Evolutionary conservation across 2,113 vertebrate genomes (phyloP).

Genomic region (Mobula hypostoma): DNA sequence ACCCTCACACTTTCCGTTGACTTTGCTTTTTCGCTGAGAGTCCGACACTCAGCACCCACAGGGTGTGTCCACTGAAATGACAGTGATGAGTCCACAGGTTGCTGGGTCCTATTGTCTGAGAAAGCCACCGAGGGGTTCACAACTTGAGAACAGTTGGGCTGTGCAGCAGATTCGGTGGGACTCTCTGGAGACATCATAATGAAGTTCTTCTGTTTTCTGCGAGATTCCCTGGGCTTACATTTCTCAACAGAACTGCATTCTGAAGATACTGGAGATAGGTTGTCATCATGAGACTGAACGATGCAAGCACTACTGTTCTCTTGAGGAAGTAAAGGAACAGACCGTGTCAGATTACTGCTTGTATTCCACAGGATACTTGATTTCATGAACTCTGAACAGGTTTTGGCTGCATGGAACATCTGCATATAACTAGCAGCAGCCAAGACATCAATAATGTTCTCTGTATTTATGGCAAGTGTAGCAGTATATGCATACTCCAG

Average conservation of each 20-base stretch:
- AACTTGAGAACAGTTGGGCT: slow-evolving; percentile 84
- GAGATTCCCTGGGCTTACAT: slow-evolving; percentile 83
- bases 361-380: slow-evolving; percentile 95
- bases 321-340: slow-evolving; percentile 73
- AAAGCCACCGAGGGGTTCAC: slow-evolving; percentile 83
- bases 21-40: slow-evolving; percentile 85
- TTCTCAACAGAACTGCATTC: slow-evolving; percentile 93
- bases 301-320: slow-evolving; percentile 77
- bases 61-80: slow-evolving; percentile 97
- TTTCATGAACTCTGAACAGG: slow-evolving; percentile 98
- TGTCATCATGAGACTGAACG: slow-evolving; percentile 81
- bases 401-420: slow-evolving; percentile 96
- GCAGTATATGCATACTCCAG: slow-evolving; percentile 96
- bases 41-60: slow-evolving; percentile 85
- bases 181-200: slow-evolving; percentile 85
- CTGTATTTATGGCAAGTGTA: slow-evolving; percentile 91
- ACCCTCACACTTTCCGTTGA: slow-evolving; percentile 79
- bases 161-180: slow-evolving; percentile 80
- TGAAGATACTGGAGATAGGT: slow-evolving; percentile 88
- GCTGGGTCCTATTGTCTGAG: slow-evolving; percentile 76
- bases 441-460: slow-evolving; percentile 95
- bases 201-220: slow-evolving; percentile 89
- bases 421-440: slow-evolving; percentile 98
- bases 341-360: slow-evolving; percentile 60
- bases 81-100: slow-evolving; percentile 84